Percentiles rank a stretch among this genome's conserved stretches.
Evolutionary conservation across 2,888 invertebrate species (phyloP).

Genomic region (Dicyrtoma fusca): DNA sequence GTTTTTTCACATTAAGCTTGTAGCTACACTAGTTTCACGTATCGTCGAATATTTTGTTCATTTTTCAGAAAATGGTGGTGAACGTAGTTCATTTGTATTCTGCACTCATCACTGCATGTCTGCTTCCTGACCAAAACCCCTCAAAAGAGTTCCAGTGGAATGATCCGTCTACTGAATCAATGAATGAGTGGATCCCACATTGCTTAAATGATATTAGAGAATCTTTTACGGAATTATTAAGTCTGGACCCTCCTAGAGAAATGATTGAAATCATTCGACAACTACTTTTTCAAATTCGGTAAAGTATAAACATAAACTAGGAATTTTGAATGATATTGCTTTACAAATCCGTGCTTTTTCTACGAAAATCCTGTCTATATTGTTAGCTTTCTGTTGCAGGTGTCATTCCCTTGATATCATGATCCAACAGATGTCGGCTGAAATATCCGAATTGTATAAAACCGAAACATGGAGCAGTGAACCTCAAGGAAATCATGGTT

Average conservation of each 20-base stretch:
- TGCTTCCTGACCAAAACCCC: slow-evolving; percentile 43
- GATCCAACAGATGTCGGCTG: slow-evolving; percentile 80
- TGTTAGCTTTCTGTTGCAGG: too few relatives aligned
- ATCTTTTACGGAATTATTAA: slow-evolving; percentile 75
- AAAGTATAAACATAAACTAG: too few relatives aligned
- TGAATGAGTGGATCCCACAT: slow-evolving; percentile 73
- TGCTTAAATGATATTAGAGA: slow-evolving; percentile 79
- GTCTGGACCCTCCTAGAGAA: slow-evolving; percentile 84
- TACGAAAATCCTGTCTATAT: too few relatives aligned
- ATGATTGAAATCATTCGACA: slow-evolving; percentile 81
- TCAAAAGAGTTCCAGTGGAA: slow-evolving; percentile 52
- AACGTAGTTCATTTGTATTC: slow-evolving; percentile 76
- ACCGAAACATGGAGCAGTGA: slow-evolving; percentile 87
- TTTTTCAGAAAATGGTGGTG: slow-evolving; percentile 73
- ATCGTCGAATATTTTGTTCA: background rate
- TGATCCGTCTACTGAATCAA: slow-evolving; percentile 50
- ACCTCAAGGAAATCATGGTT: slow-evolving; percentile 80
- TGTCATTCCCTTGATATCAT: slow-evolving; percentile 82
- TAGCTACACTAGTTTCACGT: background rate
- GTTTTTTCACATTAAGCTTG: background rate
- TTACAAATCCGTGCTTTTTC: too few relatives aligned
- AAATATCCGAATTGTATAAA: slow-evolving; percentile 71
- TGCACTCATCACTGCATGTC: slow-evolving; percentile 64
- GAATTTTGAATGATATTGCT: too few relatives aligned
- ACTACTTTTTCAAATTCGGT: slow-evolving; percentile 82